These are phyloP conservation scores for Hermetia illucens DNA, from an alignment of 1,140 invertebrate genomes.

Conservation along the genomic window DNA sequence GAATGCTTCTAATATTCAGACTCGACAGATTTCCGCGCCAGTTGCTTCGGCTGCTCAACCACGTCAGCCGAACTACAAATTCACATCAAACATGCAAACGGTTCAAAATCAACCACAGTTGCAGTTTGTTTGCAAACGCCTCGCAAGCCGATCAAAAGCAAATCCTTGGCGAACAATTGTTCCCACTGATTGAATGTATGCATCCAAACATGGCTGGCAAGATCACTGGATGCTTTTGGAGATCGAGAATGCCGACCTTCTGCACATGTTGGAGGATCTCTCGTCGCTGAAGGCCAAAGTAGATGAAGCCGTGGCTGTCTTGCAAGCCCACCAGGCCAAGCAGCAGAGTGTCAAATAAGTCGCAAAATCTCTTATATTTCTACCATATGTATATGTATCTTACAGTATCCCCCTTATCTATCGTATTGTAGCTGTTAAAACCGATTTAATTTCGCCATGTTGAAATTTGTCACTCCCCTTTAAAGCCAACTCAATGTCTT, in stretches of 20 bases:
- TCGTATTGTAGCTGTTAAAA: too few species aligned
- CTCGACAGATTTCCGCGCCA: slow-evolving; percentile 42
- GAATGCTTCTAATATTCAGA: slow-evolving; percentile 35
- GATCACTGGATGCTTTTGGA: slow-evolving; percentile 99
- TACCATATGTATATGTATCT: too few species aligned
- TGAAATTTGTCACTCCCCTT: too few species aligned
- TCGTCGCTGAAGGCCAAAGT: slow-evolving; percentile 94
- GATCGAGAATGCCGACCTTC: slow-evolving; percentile 95
- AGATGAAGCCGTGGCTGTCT: slow-evolving; percentile 92
- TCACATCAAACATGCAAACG: slow-evolving; percentile 60
- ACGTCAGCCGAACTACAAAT: slow-evolving; percentile 66
- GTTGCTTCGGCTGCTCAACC: slow-evolving; percentile 47
- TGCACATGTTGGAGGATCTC: slow-evolving; percentile 96
- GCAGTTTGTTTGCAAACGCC: slow-evolving; percentile 83
- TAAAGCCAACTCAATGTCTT: too few species aligned
- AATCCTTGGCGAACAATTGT: slow-evolving; percentile 95
- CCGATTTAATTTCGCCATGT: too few species aligned
- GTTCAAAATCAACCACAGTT: slow-evolving; percentile 41
- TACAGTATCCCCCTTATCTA: too few species aligned
- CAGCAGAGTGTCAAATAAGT: too few species aligned
- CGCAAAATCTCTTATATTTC: too few species aligned
- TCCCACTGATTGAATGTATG: slow-evolving; percentile 92
- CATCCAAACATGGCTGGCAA: slow-evolving; percentile 89
- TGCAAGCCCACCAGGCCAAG: slow-evolving; percentile 93
- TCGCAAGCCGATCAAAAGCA: slow-evolving; percentile 94